Conservation (phyloP, 2,888 invertebrate species). For the Hyles lineata region DNA sequence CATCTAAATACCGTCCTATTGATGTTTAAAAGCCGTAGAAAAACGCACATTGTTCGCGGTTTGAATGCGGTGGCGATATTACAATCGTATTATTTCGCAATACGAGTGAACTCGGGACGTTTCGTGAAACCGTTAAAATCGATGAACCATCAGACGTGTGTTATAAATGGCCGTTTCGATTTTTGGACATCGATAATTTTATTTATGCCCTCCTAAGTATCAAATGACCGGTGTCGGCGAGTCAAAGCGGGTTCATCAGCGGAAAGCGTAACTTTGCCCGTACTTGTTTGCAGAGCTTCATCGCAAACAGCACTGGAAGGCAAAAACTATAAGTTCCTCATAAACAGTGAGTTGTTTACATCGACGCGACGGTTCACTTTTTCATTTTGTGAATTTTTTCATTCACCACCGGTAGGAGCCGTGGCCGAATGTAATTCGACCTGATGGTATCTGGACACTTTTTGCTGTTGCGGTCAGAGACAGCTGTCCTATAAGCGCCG, state of each 20-base stretch:
- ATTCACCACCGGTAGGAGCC: slow-evolving; percentile 58
- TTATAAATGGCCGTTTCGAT: slow-evolving; percentile 48
- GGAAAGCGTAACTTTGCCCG: slow-evolving; percentile 45
- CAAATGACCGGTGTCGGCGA: slow-evolving; percentile 57
- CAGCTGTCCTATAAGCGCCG: slow-evolving; percentile 76
- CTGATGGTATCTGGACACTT: slow-evolving; percentile 81
- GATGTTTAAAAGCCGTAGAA: slow-evolving; percentile 83
- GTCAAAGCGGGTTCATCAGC: slow-evolving; percentile 54
- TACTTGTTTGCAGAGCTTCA: slow-evolving; percentile 56
- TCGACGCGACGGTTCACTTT: slow-evolving; percentile 60
- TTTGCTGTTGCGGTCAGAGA: slow-evolving; percentile 81
- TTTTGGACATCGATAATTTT: slow-evolving; percentile 62
- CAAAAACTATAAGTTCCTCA: slow-evolving; percentile 64
- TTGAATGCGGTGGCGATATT: slow-evolving; percentile 81
- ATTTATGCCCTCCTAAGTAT: slow-evolving; percentile 58
- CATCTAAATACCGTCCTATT: slow-evolving; percentile 82
- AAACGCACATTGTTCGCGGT: slow-evolving; percentile 74
- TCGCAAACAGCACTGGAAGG: slow-evolving; percentile 55
- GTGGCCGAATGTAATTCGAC: slow-evolving; percentile 80
- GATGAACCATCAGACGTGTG: slow-evolving; percentile 45
- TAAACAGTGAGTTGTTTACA: slow-evolving; percentile 73
- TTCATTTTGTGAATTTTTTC: slow-evolving; percentile 70
- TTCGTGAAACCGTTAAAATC: slow-evolving; percentile 53
- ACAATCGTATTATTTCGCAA: slow-evolving; percentile 76
- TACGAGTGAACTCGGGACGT: slow-evolving; percentile 46